Percentiles rank a stretch among this genome's conserved stretches.
phyloP scores from a whole-genome alignment of 2,797 vertebrate species.

The Spheniscus humboldti region DNA sequence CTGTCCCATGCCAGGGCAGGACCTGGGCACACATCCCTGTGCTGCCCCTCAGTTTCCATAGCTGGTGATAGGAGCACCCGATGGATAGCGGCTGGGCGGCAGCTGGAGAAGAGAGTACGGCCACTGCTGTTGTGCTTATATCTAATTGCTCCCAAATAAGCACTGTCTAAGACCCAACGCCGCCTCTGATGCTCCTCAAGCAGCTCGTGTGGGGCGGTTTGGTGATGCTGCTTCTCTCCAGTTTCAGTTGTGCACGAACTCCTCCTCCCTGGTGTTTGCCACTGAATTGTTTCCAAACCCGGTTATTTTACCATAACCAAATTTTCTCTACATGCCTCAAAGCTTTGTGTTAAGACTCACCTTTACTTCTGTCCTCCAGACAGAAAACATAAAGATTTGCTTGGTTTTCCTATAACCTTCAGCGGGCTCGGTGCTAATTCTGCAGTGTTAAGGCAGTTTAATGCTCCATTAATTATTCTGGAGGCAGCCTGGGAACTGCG shows the following conservation, averaged over 20 bases:
- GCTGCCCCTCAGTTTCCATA: fast-evolving
- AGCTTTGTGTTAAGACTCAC: neutral
- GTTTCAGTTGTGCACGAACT: neutral
- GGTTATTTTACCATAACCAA: neutral
- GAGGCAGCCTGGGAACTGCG: neutral
- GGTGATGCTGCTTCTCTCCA: neutral
- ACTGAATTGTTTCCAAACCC: neutral
- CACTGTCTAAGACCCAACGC: fast-evolving
- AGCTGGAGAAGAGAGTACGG: neutral
- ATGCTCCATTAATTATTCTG: neutral
- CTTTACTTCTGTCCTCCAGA: neutral
- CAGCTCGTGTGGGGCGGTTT: fast-evolving
- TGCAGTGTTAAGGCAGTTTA: neutral
- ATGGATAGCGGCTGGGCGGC: neutral
- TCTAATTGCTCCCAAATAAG: neutral
- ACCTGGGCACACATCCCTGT: neutral
- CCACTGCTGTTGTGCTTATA: fast-evolving
- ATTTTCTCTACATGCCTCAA: neutral
- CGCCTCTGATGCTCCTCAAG: neutral
- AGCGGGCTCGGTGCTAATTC: neutral
- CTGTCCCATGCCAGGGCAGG: neutral
- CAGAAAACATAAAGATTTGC: neutral
- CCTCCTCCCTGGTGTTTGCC: fast-evolving
- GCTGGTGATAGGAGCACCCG: neutral
- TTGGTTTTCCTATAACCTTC: neutral